phyloP scores from a whole-genome alignment of 1,140 invertebrate species.

The Cydia splendana region DNA sequence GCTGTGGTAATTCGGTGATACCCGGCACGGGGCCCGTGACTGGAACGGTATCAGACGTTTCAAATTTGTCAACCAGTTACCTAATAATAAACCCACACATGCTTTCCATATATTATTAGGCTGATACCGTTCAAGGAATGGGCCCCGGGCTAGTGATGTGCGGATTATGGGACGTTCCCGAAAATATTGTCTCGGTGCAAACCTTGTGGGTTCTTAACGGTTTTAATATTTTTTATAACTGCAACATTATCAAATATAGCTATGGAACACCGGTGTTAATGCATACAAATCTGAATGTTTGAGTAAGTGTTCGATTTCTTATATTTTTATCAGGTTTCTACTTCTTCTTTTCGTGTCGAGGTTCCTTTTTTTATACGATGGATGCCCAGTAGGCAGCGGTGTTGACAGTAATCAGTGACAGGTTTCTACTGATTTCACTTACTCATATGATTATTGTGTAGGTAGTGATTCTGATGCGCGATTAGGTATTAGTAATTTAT shows the following conservation, averaged over 20 bases:
- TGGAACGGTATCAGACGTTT: neutral
- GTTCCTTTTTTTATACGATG: too few species aligned
- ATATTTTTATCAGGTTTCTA: neutral
- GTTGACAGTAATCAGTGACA: too few species aligned
- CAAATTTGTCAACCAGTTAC: neutral
- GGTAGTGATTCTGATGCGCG: too few species aligned
- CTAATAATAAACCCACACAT: neutral
- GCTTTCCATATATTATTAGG: neutral
- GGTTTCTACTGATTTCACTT: neutral
- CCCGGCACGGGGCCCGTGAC: neutral
- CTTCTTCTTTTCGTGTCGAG: too few species aligned
- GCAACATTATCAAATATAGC: neutral
- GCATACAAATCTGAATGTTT: neutral
- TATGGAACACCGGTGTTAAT: neutral
- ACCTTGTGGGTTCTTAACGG: neutral
- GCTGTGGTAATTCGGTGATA: neutral
- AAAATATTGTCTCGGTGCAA: neutral
- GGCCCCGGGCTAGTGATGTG: neutral
- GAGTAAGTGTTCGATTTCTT: neutral
- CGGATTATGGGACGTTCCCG: neutral
- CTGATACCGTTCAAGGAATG: neutral
- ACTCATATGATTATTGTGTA: neutral
- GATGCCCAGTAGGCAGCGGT: too few species aligned
- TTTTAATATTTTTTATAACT: neutral
- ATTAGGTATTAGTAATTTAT: too few species aligned